phyloP scores from a whole-genome alignment of 2,113 vertebrate genomes.

The Microcebus ravelobensis region DNA sequence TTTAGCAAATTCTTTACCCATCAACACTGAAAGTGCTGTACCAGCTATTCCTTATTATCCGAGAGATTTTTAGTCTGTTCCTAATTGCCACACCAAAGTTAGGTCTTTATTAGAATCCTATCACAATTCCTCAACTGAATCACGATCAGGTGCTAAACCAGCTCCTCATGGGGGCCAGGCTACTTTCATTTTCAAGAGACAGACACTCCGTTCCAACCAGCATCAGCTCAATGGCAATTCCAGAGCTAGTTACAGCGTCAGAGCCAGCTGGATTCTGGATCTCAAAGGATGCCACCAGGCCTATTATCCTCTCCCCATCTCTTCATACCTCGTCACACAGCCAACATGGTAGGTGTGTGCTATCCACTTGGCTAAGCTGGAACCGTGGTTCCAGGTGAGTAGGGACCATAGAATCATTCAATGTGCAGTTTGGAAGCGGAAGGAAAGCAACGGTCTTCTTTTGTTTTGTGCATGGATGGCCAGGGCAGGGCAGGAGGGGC shows the following conservation, averaged over 20 bases:
- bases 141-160: neutral
- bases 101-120: neutral
- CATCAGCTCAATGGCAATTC: neutral
- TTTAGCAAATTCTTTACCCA: neutral
- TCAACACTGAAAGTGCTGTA: neutral
- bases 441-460: too few species aligned
- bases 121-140: neutral
- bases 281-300: neutral
- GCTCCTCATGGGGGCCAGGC: too few species aligned
- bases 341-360: neutral
- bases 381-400: neutral
- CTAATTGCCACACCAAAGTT: neutral
- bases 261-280: neutral
- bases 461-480: neutral
- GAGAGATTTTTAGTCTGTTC: neutral
- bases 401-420: neutral
- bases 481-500: accelerated
- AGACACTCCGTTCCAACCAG: neutral
- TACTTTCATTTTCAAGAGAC: neutral
- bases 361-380: neutral
- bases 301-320: neutral
- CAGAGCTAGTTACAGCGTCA: neutral
- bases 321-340: neutral
- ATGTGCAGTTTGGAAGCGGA: neutral
- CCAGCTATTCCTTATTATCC: neutral